Percentiles rank a stretch among this genome's conserved stretches.
Conservation (phyloP, 1,140 invertebrate species). For the Dendrolimus punctatus region DNA sequence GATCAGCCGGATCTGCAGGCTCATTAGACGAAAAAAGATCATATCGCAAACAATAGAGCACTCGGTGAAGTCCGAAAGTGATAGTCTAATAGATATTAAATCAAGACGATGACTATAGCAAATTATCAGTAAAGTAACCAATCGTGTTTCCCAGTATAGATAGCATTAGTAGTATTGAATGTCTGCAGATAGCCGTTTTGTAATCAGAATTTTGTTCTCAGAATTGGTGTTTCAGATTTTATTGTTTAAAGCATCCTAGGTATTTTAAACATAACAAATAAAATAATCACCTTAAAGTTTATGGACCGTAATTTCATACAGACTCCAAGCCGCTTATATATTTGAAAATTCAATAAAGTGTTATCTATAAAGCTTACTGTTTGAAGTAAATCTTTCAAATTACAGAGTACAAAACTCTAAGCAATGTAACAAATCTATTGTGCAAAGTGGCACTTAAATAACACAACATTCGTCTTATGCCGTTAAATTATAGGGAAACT, state of each 20-base stretch:
- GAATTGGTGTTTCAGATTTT: too few species aligned
- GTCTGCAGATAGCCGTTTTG: too few species aligned
- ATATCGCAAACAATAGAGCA: slow-evolving; percentile 59
- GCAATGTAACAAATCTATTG: slow-evolving; percentile 15
- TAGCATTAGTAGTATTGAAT: slow-evolving; percentile 8
- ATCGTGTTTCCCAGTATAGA: slow-evolving; percentile 25
- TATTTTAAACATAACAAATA: too few species aligned
- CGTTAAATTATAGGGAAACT: slow-evolving; percentile 36
- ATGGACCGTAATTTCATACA: too few species aligned
- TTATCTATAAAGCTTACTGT: not conserved
- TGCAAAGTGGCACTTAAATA: slow-evolving; percentile 18
- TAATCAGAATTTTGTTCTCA: too few species aligned
- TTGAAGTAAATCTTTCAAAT: slow-evolving; percentile 14
- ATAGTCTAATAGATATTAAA: slow-evolving; percentile 59
- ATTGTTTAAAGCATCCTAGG: too few species aligned
- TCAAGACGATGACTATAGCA: slow-evolving; percentile 36
- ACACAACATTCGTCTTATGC: slow-evolving; percentile 37
- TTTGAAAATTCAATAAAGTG: too few species aligned
- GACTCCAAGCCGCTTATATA: too few species aligned
- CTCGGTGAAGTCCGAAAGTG: slow-evolving; percentile 54
- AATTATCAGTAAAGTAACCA: slow-evolving; percentile 33
- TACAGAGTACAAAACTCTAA: slow-evolving; percentile 10
- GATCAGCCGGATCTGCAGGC: slow-evolving; percentile 49
- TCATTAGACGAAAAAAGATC: slow-evolving; percentile 62
- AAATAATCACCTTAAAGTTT: too few species aligned